phyloP scores from a whole-genome alignment of 2,888 invertebrate genomes.

The Thelaira solivaga region DNA sequence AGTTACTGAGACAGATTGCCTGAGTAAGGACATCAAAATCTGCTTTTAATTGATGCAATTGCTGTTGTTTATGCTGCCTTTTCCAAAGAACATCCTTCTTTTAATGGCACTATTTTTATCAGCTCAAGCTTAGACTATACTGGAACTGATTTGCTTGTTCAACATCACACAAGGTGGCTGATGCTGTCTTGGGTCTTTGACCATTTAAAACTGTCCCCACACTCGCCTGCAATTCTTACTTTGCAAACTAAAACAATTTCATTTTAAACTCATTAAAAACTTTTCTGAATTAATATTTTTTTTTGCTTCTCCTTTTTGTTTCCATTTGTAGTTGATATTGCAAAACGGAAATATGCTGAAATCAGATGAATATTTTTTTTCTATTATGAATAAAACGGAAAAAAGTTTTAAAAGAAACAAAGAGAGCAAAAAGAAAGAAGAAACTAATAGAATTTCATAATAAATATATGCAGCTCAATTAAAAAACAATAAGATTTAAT shows the following conservation, averaged over 20 bases:
- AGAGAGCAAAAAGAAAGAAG: not conserved
- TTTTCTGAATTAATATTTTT: not conserved
- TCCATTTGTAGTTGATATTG: not conserved
- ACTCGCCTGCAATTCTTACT: not conserved
- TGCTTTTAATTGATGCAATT: no score
- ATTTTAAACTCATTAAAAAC: constrained; percentile 34
- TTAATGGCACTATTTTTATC: no score
- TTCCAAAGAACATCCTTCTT: no score
- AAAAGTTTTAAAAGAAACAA: not conserved
- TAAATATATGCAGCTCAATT: constrained; percentile 31
- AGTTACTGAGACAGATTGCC: no score
- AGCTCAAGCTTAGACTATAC: no score
- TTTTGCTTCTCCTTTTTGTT: no score
- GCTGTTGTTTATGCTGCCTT: no score
- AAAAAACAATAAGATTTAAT: constrained; percentile 38
- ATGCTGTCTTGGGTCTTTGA: not conserved
- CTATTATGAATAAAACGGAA: not conserved
- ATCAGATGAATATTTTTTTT: constrained; percentile 27
- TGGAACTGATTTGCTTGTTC: no score
- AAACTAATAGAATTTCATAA: not conserved
- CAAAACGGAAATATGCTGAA: not conserved
- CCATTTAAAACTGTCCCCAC: constrained; percentile 11
- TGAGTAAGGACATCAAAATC: no score
- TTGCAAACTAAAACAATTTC: not conserved
- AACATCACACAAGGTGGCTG: no score